Evolutionary conservation across 1,140 invertebrate species (phyloP).

Genomic region (Acyrthosiphon pisum): DNA sequence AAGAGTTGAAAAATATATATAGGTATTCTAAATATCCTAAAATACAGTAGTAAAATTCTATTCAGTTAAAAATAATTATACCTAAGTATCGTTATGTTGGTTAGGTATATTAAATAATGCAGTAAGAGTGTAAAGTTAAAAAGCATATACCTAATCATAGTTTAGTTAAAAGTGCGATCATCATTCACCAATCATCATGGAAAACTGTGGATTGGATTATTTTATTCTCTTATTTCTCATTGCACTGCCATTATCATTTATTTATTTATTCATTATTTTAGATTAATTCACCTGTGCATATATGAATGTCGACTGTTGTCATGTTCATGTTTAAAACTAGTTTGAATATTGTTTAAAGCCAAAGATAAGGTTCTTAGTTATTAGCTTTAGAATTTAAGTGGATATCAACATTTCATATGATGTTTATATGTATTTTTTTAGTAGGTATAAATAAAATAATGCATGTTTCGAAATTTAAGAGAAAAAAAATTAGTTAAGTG

Average conservation of each 20-base stretch:
- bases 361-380: not conserved
- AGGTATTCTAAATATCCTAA: not conserved
- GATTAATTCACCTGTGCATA: not conserved
- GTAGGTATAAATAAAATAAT: not conserved
- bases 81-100: not conserved
- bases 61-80: not conserved
- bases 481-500: not conserved
- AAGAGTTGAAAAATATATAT: not conserved
- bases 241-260: not conserved
- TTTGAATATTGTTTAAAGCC: not conserved
- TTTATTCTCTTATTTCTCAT: not conserved
- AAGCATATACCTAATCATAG: not conserved
- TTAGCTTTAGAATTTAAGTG: not conserved
- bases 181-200: not conserved
- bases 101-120: not conserved
- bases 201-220: not conserved
- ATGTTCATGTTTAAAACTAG: not conserved
- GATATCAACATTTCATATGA: not conserved
- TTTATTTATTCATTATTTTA: not conserved
- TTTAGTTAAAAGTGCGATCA: not conserved
- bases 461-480: conserved; percentile 1
- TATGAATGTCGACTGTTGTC: not conserved
- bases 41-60: not conserved
- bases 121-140: not conserved
- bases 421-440: not conserved